Percentiles rank a stretch among this genome's conserved stretches.
Conservation (phyloP, 2,888 invertebrate genomes). For the Zootermopsis nevadensis region DNA sequence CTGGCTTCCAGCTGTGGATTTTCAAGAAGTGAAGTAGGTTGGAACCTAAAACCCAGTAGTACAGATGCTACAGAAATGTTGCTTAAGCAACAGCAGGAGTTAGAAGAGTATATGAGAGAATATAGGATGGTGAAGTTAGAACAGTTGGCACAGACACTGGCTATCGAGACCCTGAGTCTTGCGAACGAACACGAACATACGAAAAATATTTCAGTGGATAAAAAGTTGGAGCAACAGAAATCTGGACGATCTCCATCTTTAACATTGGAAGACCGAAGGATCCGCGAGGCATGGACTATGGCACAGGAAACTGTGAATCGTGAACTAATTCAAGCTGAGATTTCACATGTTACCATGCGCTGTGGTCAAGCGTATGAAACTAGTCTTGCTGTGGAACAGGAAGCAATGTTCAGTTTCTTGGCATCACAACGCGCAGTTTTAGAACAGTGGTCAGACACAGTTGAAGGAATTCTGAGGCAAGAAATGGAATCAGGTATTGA, state of each 20-base stretch:
- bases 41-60: slow-evolving; percentile 10
- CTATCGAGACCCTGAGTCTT: slow-evolving; percentile 75
- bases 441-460: slow-evolving; percentile 81
- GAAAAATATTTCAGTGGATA: background rate
- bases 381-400: slow-evolving; percentile 66
- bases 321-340: slow-evolving; percentile 81
- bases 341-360: slow-evolving; percentile 77
- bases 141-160: slow-evolving; percentile 77
- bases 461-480: slow-evolving; percentile 75
- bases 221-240: slow-evolving; percentile 13
- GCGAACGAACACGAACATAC: slow-evolving; percentile 57
- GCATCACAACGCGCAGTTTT: slow-evolving; percentile 76
- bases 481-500: slow-evolving; percentile 79
- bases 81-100: slow-evolving; percentile 70
- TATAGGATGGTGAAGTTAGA: slow-evolving; percentile 78
- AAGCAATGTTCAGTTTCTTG: slow-evolving; percentile 70
- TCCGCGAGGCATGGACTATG: slow-evolving; percentile 79
- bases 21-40: slow-evolving; percentile 58
- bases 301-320: slow-evolving; percentile 81
- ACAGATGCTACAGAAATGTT: slow-evolving; percentile 66
- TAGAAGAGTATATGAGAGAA: slow-evolving; percentile 70
- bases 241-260: slow-evolving; percentile 11
- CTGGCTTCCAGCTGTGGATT: slow-evolving; percentile 64
- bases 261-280: slow-evolving; percentile 71
- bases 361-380: slow-evolving; percentile 77